phyloP scores from a whole-genome alignment of 2,888 invertebrate species.

The Dryobotodes eremita region DNA sequence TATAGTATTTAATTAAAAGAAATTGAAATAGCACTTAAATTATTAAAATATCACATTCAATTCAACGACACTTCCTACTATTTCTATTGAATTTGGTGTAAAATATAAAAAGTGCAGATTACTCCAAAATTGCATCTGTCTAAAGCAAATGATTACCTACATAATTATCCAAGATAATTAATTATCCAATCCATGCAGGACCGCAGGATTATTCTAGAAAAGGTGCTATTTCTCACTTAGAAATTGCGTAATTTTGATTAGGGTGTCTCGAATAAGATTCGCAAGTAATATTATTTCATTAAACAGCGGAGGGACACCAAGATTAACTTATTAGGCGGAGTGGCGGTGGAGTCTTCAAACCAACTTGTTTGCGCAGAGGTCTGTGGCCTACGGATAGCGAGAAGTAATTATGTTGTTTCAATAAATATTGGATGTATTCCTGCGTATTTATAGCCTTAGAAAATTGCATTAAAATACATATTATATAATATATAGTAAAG shows the following conservation, averaged over 20 bases:
- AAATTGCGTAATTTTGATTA: constrained; percentile 37
- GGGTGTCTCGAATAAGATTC: constrained; percentile 45
- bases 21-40: background rate
- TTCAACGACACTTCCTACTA: constrained; percentile 1
- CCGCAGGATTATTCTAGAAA: background rate
- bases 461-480: background rate
- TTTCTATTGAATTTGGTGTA: background rate
- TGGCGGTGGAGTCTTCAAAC: constrained; percentile 8
- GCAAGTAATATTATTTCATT: constrained; percentile 57
- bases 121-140: background rate
- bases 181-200: no score
- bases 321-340: constrained; percentile 59
- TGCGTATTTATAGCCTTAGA: constrained; percentile 1
- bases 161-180: no score
- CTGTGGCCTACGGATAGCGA: constrained; percentile 15
- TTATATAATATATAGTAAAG: background rate
- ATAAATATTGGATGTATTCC: constrained; percentile 28
- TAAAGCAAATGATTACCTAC: no score
- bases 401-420: constrained; percentile 47
- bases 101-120: background rate
- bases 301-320: constrained; percentile 46
- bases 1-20: constrained; percentile 2
- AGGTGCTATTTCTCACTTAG: constrained; percentile 2
- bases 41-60: background rate
- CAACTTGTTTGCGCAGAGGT: constrained; percentile 32